Base-by-base conservation (phyloP, 1,140 invertebrate species). In the Atta texana region DNA sequence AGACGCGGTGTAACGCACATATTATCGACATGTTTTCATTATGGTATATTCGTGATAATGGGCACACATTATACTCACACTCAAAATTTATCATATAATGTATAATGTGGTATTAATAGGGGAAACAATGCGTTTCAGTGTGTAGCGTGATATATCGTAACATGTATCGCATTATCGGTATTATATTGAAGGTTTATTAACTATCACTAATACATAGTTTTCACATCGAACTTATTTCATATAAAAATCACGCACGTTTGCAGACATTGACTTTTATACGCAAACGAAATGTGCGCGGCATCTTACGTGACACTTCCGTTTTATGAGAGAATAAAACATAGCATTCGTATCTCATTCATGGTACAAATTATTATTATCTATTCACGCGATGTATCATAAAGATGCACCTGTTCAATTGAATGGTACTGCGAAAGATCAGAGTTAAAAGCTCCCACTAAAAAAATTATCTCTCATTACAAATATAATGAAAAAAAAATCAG, bases 21-120 rank as follows among this genome's bases (percentile, higher is more conserved):
- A 51, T 86, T 64, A 72, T 86, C 49, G 59, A 2, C 12, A 28
- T 53, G 63, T 49, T 75, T 63, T 7, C 53, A 61, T 75, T 80
- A 49, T 75, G 68, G 49, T 28, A 55, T 88, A 68, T 55, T 68
- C 49, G 31, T 39, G 31, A 14, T 39, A 68, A 68, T 59, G 57
- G 10, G 24, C 31, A 21, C n/a, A 68, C n/a, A 14, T 80, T 55
- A 68, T 21, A 39, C 49, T 28, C 64, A 55, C 77, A 18, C 31
- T 80, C 63, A 8, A 80, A 68, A 55, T 68, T 68, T 55, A 18
- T 64, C 63, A 3, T 44, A 34, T 66, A 78, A 78, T 64, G 64
- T 64, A 31, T n/a, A 57, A 81, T 28, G 12, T 6, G 10, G 14
- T 24, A 63, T 31, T 74, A 74, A 84, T 61, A 61, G 8, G 2